These are phyloP conservation scores for Hypsopygia costalis DNA, from an alignment of 2,888 invertebrate species.

Conservation along the genomic window DNA sequence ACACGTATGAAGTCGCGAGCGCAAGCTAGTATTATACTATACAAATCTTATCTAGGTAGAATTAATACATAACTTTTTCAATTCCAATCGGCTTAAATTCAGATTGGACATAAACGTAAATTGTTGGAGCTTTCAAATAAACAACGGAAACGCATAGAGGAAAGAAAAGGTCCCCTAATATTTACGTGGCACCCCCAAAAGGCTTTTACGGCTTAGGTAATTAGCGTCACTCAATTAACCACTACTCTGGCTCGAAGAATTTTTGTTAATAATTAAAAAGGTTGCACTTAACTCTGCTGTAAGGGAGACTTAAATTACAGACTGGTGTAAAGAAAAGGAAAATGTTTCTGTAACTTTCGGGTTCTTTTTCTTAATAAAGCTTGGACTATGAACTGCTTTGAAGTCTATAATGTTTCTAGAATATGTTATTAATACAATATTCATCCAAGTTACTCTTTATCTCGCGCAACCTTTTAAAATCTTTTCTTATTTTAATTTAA, in stretches of 20 bases:
- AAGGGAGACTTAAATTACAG: slow-evolving; percentile 32
- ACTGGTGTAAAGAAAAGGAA: slow-evolving; percentile 6
- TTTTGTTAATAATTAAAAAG: slow-evolving; percentile 78
- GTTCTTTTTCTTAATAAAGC: background rate
- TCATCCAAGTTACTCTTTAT: too few relatives aligned
- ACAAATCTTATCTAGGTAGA: too few relatives aligned
- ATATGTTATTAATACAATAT: too few relatives aligned
- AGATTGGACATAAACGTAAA: slow-evolving; percentile 35
- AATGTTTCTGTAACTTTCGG: background rate
- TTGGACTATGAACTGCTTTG: background rate
- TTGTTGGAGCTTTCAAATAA: slow-evolving; percentile 40
- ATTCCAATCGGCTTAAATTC: slow-evolving; percentile 19
- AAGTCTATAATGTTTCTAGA: too few relatives aligned
- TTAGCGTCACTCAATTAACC: slow-evolving; percentile 79
- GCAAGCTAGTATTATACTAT: too few relatives aligned
- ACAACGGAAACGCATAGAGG: slow-evolving; percentile 48
- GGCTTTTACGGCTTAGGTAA: slow-evolving; percentile 74
- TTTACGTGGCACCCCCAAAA: slow-evolving; percentile 55
- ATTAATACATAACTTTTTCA: background rate
- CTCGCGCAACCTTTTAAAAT: too few relatives aligned
- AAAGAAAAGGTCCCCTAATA: slow-evolving; percentile 57
- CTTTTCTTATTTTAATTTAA: too few relatives aligned
- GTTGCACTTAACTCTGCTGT: slow-evolving; percentile 63
- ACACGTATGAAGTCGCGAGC: too few relatives aligned
- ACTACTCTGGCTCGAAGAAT: slow-evolving; percentile 61